These are phyloP conservation scores for Plectropomus leopardus DNA, from an alignment of 2,113 vertebrate species.

Conservation along the genomic window DNA sequence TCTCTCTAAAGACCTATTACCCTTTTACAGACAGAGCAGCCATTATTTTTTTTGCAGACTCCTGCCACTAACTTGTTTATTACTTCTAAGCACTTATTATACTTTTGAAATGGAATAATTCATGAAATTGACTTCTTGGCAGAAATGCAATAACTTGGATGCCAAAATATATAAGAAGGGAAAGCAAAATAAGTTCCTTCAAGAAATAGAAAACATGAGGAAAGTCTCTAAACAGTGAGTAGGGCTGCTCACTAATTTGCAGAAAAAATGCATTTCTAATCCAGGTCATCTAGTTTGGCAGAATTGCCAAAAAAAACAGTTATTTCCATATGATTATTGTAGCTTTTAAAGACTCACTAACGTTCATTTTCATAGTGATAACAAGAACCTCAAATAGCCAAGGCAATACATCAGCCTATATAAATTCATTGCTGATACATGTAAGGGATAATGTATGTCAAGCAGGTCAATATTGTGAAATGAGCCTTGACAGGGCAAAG, in stretches of 20 bases:
- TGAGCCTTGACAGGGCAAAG: too few species aligned
- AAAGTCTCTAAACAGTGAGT: too few species aligned
- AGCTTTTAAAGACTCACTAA: neutral
- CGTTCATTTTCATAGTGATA: neutral
- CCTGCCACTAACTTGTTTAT: slow-evolving; percentile 9
- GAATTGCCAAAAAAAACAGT: too few species aligned
- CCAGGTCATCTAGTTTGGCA: too few species aligned
- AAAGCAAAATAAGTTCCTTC: neutral
- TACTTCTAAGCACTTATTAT: slow-evolving; percentile 23
- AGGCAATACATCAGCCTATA: neutral
- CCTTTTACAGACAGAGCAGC: neutral
- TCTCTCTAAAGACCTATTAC: too few species aligned
- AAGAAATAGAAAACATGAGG: too few species aligned
- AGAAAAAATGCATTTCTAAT: too few species aligned
- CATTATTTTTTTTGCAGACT: neutral
- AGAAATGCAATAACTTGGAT: neutral
- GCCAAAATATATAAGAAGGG: neutral
- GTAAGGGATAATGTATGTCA: too few species aligned
- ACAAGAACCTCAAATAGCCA: neutral
- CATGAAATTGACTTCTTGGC: slow-evolving; percentile 17
- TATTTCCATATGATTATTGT: neutral
- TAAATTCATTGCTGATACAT: neutral
- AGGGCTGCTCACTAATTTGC: too few species aligned
- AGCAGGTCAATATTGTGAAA: too few species aligned
- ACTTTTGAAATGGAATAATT: slow-evolving; percentile 18